Evolutionary conservation across 1,140 invertebrate species (phyloP), one percentile per base, ranked within the genome.

Genomic region (Diorhabda elongata): DNA sequence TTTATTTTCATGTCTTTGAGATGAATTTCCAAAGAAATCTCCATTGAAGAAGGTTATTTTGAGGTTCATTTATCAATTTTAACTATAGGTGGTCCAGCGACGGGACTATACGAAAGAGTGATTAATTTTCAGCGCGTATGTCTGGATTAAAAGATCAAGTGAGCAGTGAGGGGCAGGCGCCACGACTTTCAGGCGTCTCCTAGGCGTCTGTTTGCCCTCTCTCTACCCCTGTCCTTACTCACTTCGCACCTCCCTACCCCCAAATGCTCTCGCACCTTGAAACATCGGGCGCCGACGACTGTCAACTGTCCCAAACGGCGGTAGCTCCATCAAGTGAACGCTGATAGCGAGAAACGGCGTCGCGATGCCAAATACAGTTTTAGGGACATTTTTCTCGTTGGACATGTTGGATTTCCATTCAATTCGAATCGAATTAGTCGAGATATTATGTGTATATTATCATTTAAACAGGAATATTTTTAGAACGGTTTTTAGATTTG

Each of bases 91-190:
- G 44, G 57, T 61, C 44, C 56, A 62, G 45, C 61, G 47, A 44
- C 63, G 3, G 63, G 45, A 66, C 69, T 52, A 52, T 52, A 52
- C n/a, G n/a, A 52, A 68, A 68, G 73, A 73, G 76, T 77, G 77
- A 78, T 78, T 78, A 78, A 78, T 78, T 78, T 77, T 73, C 69
- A 73, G 69, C 77, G 75, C 75, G 77, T 75, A 77, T 76, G 75
- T 76, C 72, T 73, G 76, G 76, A 78, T 78, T 78, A 78, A 78
- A 76, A 78, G 77, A 77, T 78, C 77, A 77, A 74, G 77, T 71
- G 71, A 76, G 74, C 73, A 75, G 75, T 70, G 69, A 72, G 73
- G 69, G 74, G 74, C 72, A 73, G 75, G 73, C 75, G 75, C 73
- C 73, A 65, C 67, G 74, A 73, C 73, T 69, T 71, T 71, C 71